Evolutionary conservation across 1,140 invertebrate genomes (phyloP).

Genomic region (Tetragnatha versicolor): DNA sequence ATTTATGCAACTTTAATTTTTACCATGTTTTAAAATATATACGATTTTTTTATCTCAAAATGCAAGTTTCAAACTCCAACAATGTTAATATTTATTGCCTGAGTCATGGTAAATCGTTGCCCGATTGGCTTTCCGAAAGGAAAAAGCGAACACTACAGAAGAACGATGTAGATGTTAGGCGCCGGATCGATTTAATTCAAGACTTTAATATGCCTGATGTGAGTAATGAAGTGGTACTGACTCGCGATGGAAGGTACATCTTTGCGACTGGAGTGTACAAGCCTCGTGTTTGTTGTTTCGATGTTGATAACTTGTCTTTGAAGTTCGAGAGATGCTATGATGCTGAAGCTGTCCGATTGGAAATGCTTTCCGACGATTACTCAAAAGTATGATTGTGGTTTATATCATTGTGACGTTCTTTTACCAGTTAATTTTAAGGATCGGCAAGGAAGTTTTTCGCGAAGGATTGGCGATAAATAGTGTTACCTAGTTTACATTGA

Average conservation of each 20-base stretch:
- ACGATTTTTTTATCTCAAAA: conserved; percentile 58
- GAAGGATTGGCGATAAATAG: no score
- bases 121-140: conserved; percentile 93
- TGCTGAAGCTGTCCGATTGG: conserved; percentile 89
- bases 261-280: conserved; percentile 92
- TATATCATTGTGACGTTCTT: no score
- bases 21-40: no score
- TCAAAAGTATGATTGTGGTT: conserved; percentile 76
- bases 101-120: conserved; percentile 93
- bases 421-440: no score
- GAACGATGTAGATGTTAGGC: conserved; percentile 88
- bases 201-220: conserved; percentile 99
- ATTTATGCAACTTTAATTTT: neutral
- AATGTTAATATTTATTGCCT: conserved; percentile 98
- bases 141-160: conserved; percentile 85
- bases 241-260: conserved; percentile 92
- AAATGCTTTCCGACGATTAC: conserved; percentile 88
- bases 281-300: conserved; percentile 93
- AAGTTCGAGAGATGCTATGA: conserved; percentile 99
- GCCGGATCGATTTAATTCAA: conserved; percentile 94
- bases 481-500: no score
- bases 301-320: conserved; percentile 93
- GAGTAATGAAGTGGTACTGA: conserved; percentile 82
- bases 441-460: no score
- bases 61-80: conserved; percentile 73